These are phyloP conservation scores for Champsocephalus gunnari DNA, from an alignment of 2,797 vertebrate genomes.

Conservation along the genomic window DNA sequence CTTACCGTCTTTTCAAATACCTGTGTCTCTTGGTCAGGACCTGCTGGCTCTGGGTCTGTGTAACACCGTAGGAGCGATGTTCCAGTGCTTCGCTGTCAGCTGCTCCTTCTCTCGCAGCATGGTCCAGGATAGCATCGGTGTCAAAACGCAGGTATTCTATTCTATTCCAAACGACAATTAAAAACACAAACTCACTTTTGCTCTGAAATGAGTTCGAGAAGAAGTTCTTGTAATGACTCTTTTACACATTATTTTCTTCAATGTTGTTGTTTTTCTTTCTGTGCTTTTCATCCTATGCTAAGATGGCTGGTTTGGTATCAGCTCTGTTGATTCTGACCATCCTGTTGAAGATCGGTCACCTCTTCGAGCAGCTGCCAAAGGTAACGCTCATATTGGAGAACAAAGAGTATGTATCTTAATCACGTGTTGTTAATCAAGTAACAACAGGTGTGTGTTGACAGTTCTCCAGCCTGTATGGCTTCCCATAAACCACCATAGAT, in stretches of 20 bases:
- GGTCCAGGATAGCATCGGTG: slow-evolving; percentile 89
- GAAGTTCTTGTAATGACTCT: too few relatives aligned
- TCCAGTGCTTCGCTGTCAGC: slow-evolving; percentile 90
- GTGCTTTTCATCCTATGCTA: slow-evolving; percentile 15
- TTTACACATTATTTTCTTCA: neutral
- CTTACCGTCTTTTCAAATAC: neutral
- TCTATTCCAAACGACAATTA: neutral
- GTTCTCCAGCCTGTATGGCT: neutral
- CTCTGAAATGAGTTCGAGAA: neutral
- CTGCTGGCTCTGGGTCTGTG: slow-evolving; percentile 91
- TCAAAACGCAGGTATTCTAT: slow-evolving; percentile 75
- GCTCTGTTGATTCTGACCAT: slow-evolving; percentile 88
- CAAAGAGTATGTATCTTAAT: neutral
- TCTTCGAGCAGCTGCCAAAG: slow-evolving; percentile 91
- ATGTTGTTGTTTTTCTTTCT: neutral
- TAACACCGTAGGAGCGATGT: slow-evolving; percentile 89
- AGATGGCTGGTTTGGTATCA: slow-evolving; percentile 88
- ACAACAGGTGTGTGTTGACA: slow-evolving; percentile 7
- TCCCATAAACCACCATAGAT: neutral
- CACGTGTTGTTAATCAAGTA: neutral
- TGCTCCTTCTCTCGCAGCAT: slow-evolving; percentile 91
- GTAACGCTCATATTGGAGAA: slow-evolving; percentile 64
- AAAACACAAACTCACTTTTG: neutral
- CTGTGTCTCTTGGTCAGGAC: slow-evolving; percentile 81
- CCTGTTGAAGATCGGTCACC: slow-evolving; percentile 88